These are phyloP conservation scores for Sinonovacula constricta DNA, from an alignment of 1,140 invertebrate genomes.

Conservation along the genomic window DNA sequence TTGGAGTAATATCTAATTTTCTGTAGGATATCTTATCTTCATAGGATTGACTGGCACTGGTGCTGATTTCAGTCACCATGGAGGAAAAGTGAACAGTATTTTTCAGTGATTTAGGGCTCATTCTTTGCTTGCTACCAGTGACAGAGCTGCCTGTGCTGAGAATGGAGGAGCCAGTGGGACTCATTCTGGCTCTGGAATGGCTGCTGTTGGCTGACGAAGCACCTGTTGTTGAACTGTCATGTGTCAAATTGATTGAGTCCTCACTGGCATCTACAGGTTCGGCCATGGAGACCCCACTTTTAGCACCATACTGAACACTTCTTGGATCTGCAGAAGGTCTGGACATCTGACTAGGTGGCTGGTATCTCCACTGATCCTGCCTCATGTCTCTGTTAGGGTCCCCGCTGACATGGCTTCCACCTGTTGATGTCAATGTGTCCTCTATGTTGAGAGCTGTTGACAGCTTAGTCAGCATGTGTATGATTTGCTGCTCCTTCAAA, in stretches of 20 bases:
- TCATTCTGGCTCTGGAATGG: slow-evolving; percentile 48
- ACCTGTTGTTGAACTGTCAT: slow-evolving; percentile 23
- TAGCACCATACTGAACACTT: slow-evolving; percentile 47
- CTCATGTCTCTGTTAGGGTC: slow-evolving; percentile 30
- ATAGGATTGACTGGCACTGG: slow-evolving; percentile 66
- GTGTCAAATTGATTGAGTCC: slow-evolving; percentile 9
- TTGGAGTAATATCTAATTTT: slow-evolving; percentile 62
- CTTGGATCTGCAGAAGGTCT: slow-evolving; percentile 16
- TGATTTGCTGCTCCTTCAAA: slow-evolving; percentile 70
- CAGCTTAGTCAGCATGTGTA: slow-evolving; percentile 66
- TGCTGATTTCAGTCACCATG: slow-evolving; percentile 65
- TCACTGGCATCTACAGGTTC: background rate
- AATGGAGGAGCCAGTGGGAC: slow-evolving; percentile 49
- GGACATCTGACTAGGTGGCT: slow-evolving; percentile 33
- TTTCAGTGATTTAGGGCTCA: slow-evolving; percentile 71
- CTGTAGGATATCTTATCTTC: slow-evolving; percentile 64
- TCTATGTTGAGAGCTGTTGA: slow-evolving; percentile 70
- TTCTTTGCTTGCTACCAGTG: slow-evolving; percentile 50
- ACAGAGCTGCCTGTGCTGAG: slow-evolving; percentile 57
- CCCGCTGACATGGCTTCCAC: slow-evolving; percentile 11
- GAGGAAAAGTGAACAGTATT: slow-evolving; percentile 72
- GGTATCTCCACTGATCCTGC: slow-evolving; percentile 47
- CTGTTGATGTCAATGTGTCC: slow-evolving; percentile 70
- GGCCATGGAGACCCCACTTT: background rate
- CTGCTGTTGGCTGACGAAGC: slow-evolving; percentile 32